Percentiles rank a stretch among this genome's conserved stretches.
Conservation (phyloP, 2,888 invertebrate species). For the Sepioteuthis lessoniana region DNA sequence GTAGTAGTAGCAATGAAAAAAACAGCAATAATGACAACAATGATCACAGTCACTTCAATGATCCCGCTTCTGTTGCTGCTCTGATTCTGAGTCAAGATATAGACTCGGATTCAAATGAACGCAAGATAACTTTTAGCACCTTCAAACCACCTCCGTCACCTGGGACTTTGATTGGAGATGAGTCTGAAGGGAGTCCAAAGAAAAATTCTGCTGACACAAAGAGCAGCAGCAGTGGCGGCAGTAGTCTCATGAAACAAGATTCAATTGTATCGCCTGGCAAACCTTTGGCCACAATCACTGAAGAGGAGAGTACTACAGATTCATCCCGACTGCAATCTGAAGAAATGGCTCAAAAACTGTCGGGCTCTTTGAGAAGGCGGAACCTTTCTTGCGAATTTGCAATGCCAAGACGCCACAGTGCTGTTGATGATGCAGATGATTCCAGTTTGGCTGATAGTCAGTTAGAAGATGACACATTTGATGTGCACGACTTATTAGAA, state of each 20-base stretch:
- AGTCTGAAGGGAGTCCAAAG: slow-evolving; percentile 17
- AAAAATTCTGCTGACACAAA: not conserved
- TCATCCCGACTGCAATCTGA: not conserved
- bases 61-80: slow-evolving; percentile 45
- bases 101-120: not conserved
- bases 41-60: slow-evolving; percentile 35
- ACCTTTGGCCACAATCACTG: slow-evolving; percentile 41
- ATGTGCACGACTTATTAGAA: slow-evolving; percentile 49
- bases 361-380: not conserved
- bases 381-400: slow-evolving; percentile 45
- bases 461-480: slow-evolving; percentile 47
- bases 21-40: not conserved
- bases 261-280: slow-evolving; percentile 25
- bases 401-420: slow-evolving; percentile 37
- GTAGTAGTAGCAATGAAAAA: not conserved
- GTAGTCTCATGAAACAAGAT: slow-evolving; percentile 37
- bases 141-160: slow-evolving; percentile 41
- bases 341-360: not conserved
- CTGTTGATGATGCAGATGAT: slow-evolving; percentile 47
- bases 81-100: slow-evolving; percentile 43
- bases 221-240: not conserved
- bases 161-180: not conserved
- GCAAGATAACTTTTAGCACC: slow-evolving; percentile 46
- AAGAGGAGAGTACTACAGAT: slow-evolving; percentile 44
- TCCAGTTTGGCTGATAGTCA: slow-evolving; percentile 50